phyloP scores from a whole-genome alignment of 2,113 vertebrate species.

The Larimichthys crocea region DNA sequence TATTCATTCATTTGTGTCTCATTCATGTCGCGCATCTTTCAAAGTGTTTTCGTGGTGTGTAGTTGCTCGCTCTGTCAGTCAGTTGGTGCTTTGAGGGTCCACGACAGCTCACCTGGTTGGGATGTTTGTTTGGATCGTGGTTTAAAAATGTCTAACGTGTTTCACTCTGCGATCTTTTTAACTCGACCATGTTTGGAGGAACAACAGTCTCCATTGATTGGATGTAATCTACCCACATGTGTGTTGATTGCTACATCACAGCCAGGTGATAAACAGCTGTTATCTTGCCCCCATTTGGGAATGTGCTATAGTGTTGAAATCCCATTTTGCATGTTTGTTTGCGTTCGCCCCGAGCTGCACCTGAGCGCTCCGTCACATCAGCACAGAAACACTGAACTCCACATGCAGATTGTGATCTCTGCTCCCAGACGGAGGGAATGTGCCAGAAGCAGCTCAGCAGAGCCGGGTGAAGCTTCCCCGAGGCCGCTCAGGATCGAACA shows the following conservation, averaged over 20 bases:
- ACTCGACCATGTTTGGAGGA: background rate
- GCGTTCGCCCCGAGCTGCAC: slow-evolving; percentile 35
- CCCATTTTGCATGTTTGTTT: slow-evolving; percentile 14
- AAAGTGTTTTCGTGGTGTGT: too few relatives aligned
- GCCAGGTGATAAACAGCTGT: slow-evolving; percentile 30
- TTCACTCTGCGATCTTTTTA: too few relatives aligned
- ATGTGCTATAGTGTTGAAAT: slow-evolving; percentile 14
- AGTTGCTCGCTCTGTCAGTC: too few relatives aligned
- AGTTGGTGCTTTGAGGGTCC: too few relatives aligned
- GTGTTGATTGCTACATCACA: background rate
- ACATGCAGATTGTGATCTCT: slow-evolving; percentile 48
- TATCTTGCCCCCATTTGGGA: background rate
- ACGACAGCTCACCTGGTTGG: background rate
- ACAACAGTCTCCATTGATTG: slow-evolving; percentile 3
- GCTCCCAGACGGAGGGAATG: slow-evolving; percentile 36
- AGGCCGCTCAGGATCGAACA: slow-evolving; percentile 23
- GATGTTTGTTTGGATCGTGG: background rate
- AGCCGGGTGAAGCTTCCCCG: slow-evolving; percentile 19
- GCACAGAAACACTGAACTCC: slow-evolving; percentile 18
- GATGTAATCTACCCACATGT: background rate
- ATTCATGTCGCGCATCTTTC: background rate
- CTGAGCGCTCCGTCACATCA: slow-evolving; percentile 40
- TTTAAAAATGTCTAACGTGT: background rate
- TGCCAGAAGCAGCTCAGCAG: slow-evolving; percentile 46
- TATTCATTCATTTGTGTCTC: background rate